Evolutionary conservation across 2,888 invertebrate genomes (phyloP), one percentile per base, ranked within the genome.

Genomic region (Agrotis segetum): DNA sequence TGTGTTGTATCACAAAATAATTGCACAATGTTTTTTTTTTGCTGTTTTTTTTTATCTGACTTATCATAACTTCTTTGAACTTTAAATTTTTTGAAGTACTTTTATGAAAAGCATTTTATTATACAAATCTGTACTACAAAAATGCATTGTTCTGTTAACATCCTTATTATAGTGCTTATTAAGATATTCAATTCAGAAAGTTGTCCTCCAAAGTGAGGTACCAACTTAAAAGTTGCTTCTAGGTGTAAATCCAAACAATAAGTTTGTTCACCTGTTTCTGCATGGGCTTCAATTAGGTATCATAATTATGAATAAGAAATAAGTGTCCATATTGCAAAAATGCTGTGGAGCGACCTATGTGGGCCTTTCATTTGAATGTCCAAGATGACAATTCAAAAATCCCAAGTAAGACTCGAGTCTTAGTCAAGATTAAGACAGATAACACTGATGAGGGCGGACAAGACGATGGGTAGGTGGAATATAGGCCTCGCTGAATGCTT

Each of bases 1-100:
- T 44, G 34, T 52, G 29, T 80, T 70, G 58, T 29, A 11, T 66
- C 62, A 67, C 70, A 63, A 71, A 52, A 64, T 46, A 44, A 68
- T 68, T 74, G 55, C 47, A 61, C 40, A 52, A 47, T 21, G 1
- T 50, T 5, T 2, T 6, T 13, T 21, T 62, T 7, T 4, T 52
- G 75, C 13, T 14, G 24, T 11, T 59, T 21, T 66, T 16, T 53
- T 1, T 5, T 60, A 24, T 40, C 3, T 16, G 6, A 67, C 3
- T 16, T 24, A 52, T 21, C 29, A 7, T n/a, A 1, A 60, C 19
- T 53, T 19, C 6, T 19, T 34, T 9, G 6, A 14, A 34, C 5
- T 21, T 24, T 46, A 21, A 21, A 34, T 40, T n/a, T 49, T 14
- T 50, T 16, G 2, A 24, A 24, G 14, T 24, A 49, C 40, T 56